These are phyloP conservation scores for Centropus unirufus DNA, from an alignment of 2,113 vertebrate genomes.

Conservation along the genomic window DNA sequence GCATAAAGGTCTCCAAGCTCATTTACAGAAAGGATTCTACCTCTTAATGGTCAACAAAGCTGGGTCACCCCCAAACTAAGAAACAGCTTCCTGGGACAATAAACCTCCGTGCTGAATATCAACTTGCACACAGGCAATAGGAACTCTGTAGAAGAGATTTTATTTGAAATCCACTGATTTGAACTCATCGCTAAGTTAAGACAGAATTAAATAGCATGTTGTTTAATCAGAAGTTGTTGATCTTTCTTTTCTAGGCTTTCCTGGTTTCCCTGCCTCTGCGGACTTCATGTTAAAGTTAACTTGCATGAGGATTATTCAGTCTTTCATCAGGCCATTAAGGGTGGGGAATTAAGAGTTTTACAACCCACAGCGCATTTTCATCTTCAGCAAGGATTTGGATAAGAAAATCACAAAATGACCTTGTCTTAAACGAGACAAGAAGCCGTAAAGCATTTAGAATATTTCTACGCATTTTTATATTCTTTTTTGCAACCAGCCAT, in stretches of 20 bases:
- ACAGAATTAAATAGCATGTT: slow-evolving; percentile 27
- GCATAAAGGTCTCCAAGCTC: slow-evolving; percentile 3
- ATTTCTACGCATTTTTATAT: neutral
- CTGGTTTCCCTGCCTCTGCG: neutral
- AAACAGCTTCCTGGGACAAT: neutral
- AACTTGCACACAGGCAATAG: neutral
- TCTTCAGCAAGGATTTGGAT: slow-evolving; percentile 2
- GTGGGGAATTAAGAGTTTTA: slow-evolving; percentile 55
- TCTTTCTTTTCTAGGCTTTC: slow-evolving; percentile 15
- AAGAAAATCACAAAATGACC: neutral
- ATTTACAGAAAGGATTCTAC: slow-evolving; percentile 21
- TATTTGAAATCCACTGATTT: neutral
- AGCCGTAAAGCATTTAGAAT: neutral
- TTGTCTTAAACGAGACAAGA: neutral
- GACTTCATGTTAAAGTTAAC: slow-evolving; percentile 19
- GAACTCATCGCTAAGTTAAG: slow-evolving; percentile 1
- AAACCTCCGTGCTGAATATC: neutral
- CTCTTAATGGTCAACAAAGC: slow-evolving; percentile 20
- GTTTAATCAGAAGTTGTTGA: slow-evolving; percentile 37
- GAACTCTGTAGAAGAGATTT: neutral
- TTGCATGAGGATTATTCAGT: slow-evolving; percentile 11
- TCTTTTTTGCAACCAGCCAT: slow-evolving; percentile 9
- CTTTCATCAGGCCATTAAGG: slow-evolving; percentile 31
- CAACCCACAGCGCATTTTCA: neutral
- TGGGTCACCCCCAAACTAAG: neutral